Evolutionary conservation across 2,113 vertebrate species (phyloP).

Genomic region (Chaetura pelagica): DNA sequence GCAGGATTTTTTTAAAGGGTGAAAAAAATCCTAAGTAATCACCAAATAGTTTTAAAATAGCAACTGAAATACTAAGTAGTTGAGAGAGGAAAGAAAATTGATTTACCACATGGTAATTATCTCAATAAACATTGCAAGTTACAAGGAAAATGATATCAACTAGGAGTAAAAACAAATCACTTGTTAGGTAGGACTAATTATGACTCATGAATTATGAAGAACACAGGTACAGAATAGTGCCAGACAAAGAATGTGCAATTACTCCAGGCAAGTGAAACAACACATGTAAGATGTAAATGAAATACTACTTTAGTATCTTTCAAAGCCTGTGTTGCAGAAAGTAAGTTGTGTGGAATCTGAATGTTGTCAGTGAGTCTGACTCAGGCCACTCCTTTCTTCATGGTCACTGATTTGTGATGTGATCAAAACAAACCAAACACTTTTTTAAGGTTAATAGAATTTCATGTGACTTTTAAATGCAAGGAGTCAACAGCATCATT

Average conservation of each 20-base stretch:
- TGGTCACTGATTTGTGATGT: background rate
- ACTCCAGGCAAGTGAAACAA: background rate
- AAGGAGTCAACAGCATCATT: slow-evolving; percentile 2
- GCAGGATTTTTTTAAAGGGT: background rate
- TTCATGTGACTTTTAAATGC: background rate
- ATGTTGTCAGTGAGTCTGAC: background rate
- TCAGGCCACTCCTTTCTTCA: background rate
- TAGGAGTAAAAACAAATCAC: background rate
- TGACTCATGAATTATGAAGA: background rate
- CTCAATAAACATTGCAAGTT: background rate
- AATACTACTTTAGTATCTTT: background rate
- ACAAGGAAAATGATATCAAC: background rate
- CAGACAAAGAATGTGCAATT: background rate
- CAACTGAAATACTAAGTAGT: background rate
- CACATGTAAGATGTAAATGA: background rate
- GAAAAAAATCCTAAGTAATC: background rate
- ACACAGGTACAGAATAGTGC: background rate
- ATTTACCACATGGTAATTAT: background rate
- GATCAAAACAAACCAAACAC: background rate
- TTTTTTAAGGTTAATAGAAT: background rate
- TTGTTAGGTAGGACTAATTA: background rate
- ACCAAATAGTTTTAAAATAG: background rate
- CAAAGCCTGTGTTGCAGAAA: background rate
- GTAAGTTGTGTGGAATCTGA: background rate
- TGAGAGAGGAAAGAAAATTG: background rate